phyloP scores from a whole-genome alignment of 2,888 invertebrate species.

The Marasmarcha lunaedactyla region DNA sequence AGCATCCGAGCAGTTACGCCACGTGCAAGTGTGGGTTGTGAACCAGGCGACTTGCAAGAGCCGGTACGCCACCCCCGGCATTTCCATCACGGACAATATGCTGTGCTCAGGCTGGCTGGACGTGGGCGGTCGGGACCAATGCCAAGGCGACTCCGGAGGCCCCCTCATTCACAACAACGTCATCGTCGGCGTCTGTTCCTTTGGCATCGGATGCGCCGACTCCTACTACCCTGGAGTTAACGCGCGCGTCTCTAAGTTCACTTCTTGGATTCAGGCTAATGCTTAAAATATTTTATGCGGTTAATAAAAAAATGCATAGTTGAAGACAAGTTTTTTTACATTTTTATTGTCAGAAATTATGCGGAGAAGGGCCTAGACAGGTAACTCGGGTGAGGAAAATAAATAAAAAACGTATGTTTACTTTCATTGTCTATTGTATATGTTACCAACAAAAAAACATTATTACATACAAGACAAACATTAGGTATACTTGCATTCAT shows the following conservation, averaged over 20 bases:
- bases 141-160: slow-evolving; percentile 35
- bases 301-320: no score
- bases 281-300: no score
- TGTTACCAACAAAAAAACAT: no score
- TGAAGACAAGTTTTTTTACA: no score
- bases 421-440: no score
- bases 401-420: no score
- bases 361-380: no score
- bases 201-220: slow-evolving; percentile 23
- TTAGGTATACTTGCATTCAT: no score
- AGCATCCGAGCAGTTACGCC: slow-evolving; percentile 27
- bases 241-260: slow-evolving; percentile 23
- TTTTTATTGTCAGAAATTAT: no score
- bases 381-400: no score
- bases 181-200: slow-evolving; percentile 30
- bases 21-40: slow-evolving; percentile 28
- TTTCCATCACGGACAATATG: slow-evolving; percentile 30
- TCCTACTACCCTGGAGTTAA: slow-evolving; percentile 29
- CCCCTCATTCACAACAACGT: slow-evolving; percentile 28
- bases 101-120: slow-evolving; percentile 31
- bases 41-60: slow-evolving; percentile 24
- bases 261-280: slow-evolving; percentile 26
- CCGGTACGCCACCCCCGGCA: slow-evolving; percentile 20
- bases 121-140: slow-evolving; percentile 31
- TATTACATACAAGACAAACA: no score